A percentile compares a stretch with the other conserved stretches of the same genome.
These are phyloP conservation scores for Neuroscelio doddi DNA, from an alignment of 2,888 invertebrate genomes.

Conservation along the genomic window DNA sequence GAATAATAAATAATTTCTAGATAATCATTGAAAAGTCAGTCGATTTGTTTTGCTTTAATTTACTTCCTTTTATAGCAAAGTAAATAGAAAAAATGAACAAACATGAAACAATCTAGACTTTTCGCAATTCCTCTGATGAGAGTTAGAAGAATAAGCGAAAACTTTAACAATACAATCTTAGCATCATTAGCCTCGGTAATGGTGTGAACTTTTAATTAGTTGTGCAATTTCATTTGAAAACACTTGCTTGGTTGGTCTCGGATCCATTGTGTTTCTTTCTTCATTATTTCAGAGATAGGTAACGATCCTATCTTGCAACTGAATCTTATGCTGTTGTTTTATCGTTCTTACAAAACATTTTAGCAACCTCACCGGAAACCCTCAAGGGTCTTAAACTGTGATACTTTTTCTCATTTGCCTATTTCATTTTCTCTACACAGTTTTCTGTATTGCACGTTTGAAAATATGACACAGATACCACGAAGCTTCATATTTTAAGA, in stretches of 20 bases:
- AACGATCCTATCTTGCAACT: constrained; percentile 58
- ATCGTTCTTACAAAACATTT: constrained; percentile 44
- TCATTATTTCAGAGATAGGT: constrained; percentile 63
- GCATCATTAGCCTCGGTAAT: constrained; percentile 68
- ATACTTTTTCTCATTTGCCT: constrained; percentile 49
- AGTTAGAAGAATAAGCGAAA: constrained; percentile 48
- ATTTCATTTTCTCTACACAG: constrained; percentile 20
- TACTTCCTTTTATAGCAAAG: constrained; percentile 29
- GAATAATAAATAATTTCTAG: too few species aligned
- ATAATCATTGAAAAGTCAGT: too few species aligned
- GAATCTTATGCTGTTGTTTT: constrained; percentile 36
- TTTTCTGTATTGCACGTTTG: constrained; percentile 18
- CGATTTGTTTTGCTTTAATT: too few species aligned
- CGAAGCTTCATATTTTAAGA: too few species aligned
- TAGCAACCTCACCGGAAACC: constrained; percentile 52
- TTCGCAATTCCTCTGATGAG: constrained; percentile 36
- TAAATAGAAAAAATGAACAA: constrained; percentile 55
- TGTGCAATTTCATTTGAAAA: constrained; percentile 69
- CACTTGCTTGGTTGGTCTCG: constrained; percentile 60
- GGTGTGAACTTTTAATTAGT: constrained; percentile 71
- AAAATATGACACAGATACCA: constrained; percentile 7
- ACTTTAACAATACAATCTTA: constrained; percentile 70
- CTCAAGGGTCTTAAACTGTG: constrained; percentile 56
- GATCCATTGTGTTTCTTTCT: constrained; percentile 67
- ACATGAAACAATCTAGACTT: constrained; percentile 46